Evolutionary conservation across 1,140 invertebrate species (phyloP).

Genomic region (Holcopasites calliopsidis): DNA sequence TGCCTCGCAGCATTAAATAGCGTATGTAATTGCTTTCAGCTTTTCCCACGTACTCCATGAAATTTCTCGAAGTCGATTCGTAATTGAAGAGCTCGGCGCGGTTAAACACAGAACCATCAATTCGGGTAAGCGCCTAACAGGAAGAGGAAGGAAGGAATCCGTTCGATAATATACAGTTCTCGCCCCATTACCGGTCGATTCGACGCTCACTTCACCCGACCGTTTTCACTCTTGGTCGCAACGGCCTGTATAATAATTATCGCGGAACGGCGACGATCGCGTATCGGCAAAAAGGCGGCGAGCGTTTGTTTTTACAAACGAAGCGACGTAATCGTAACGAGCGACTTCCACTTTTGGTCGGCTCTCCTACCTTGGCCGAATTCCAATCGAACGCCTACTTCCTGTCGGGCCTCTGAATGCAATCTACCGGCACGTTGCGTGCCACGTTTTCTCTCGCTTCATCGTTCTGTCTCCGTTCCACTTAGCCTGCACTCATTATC

Average conservation of each 20-base stretch:
- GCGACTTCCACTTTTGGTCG: constrained; percentile 73
- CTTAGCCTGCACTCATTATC: constrained; percentile 25
- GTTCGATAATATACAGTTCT: constrained; percentile 6
- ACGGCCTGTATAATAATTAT: constrained; percentile 16
- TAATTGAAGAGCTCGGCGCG: not conserved
- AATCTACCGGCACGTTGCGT: constrained; percentile 70
- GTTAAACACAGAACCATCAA: not conserved
- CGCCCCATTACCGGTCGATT: not conserved
- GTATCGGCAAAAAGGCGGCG: constrained; percentile 33
- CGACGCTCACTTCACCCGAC: not conserved
- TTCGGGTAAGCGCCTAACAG: not conserved
- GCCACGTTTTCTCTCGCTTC: constrained; percentile 47
- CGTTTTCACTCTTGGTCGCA: constrained; percentile 27
- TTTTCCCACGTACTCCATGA: no score
- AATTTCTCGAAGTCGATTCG: not conserved
- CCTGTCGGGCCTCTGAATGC: constrained; percentile 75
- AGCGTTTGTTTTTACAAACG: constrained; percentile 72
- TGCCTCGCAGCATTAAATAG: not conserved
- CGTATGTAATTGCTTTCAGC: not conserved
- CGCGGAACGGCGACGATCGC: constrained; percentile 5
- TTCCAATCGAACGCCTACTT: constrained; percentile 78
- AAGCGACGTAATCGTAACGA: constrained; percentile 71
- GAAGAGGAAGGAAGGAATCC: not conserved
- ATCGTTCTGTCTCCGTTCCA: constrained; percentile 31
- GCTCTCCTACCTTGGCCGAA: constrained; percentile 77